Percentiles rank a stretch among this genome's conserved stretches.
These are phyloP conservation scores for Chrysaora quinquecirrha DNA, from an alignment of 30 jellyfish, hydroid and myxozoan species.

Conservation along the genomic window DNA sequence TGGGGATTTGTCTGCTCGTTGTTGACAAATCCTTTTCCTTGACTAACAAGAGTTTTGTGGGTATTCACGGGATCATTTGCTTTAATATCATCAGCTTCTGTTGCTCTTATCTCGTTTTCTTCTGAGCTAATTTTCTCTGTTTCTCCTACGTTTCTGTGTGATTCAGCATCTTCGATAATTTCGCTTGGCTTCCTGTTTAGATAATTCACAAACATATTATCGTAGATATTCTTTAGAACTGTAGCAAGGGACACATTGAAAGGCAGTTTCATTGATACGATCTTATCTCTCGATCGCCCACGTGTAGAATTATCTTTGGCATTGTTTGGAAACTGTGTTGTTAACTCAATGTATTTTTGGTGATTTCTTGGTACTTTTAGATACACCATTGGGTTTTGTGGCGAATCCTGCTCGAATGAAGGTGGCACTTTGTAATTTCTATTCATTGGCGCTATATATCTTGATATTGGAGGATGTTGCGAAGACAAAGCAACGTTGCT, in stretches of 20 bases:
- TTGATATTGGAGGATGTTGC: neutral
- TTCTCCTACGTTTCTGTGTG: too few relatives aligned
- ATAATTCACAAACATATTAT: slow-evolving; percentile 93
- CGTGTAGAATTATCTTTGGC: neutral
- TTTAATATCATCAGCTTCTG: too few relatives aligned
- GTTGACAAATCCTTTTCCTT: too few relatives aligned
- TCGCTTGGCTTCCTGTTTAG: slow-evolving; percentile 78
- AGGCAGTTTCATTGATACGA: slow-evolving; percentile 87
- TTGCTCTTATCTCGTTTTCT: too few relatives aligned
- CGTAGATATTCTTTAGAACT: slow-evolving; percentile 88
- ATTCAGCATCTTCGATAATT: too few relatives aligned
- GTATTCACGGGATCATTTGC: too few relatives aligned
- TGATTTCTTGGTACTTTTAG: slow-evolving; percentile 78
- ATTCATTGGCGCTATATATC: slow-evolving; percentile 61
- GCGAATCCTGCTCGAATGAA: neutral
- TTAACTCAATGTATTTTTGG: slow-evolving; percentile 73
- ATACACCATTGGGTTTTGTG: slow-evolving; percentile 70
- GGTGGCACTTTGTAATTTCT: slow-evolving; percentile 66
- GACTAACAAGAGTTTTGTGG: too few relatives aligned
- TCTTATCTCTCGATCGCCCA: slow-evolving; percentile 29
- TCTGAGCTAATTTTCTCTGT: too few relatives aligned
- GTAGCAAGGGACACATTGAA: slow-evolving; percentile 93
- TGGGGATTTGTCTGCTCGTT: neutral
- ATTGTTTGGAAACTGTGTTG: slow-evolving; percentile 70
- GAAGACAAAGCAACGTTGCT: neutral